Conservation (phyloP, 2,113 vertebrate genomes). For the Microtus montanus region DNA sequence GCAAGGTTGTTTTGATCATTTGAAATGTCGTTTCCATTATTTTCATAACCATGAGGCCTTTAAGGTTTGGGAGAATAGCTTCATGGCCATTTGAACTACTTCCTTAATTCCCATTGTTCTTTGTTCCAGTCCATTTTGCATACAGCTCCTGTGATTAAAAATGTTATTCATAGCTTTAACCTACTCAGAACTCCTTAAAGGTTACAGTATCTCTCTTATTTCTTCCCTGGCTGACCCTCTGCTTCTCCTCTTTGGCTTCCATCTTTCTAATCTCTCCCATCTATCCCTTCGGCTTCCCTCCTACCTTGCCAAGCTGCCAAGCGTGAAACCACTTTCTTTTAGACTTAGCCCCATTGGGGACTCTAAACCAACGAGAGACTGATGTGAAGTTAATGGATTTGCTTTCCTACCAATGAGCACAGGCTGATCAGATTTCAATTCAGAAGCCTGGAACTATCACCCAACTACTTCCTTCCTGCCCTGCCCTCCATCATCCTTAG, state of each 20-base stretch:
- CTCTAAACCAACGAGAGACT: background rate
- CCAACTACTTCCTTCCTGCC: background rate
- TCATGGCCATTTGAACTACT: slow-evolving; percentile 64
- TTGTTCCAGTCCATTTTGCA: slow-evolving; percentile 46
- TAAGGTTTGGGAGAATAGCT: slow-evolving; percentile 58
- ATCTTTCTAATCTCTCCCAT: background rate
- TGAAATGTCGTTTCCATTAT: slow-evolving; percentile 71
- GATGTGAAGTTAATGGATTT: background rate
- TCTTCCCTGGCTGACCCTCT: background rate
- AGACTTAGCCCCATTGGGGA: background rate
- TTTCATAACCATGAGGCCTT: slow-evolving; percentile 62
- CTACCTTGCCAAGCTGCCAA: background rate
- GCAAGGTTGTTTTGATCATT: slow-evolving; percentile 73
- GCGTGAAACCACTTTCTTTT: background rate
- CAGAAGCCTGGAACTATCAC: background rate
- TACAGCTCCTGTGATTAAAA: slow-evolving; percentile 28
- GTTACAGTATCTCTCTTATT: background rate
- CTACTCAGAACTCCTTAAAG: slow-evolving; percentile 35
- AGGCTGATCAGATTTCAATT: background rate
- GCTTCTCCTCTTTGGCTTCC: no score
- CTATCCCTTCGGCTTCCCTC: background rate
- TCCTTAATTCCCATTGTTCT: slow-evolving; percentile 48
- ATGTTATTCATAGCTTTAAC: slow-evolving; percentile 12
- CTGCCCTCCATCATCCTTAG: background rate
- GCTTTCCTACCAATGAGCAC: background rate